Evolutionary conservation across 2,113 vertebrate species (phyloP).

Genomic region (Charina bottae): DNA sequence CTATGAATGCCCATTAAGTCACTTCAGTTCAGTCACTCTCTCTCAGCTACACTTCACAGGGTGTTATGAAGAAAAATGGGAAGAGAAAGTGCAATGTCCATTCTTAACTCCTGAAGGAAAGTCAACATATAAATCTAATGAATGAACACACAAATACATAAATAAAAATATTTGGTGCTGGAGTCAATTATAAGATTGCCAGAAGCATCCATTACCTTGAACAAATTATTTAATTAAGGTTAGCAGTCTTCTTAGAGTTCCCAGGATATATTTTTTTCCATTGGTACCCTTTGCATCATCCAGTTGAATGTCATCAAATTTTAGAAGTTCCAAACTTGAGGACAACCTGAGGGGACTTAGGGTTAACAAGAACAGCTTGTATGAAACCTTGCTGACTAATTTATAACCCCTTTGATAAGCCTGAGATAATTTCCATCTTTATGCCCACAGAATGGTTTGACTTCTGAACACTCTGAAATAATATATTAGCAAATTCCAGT

Average conservation of each 20-base stretch:
- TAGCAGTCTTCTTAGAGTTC: constrained; percentile 27
- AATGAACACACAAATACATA: background rate
- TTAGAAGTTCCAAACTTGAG: constrained; percentile 54
- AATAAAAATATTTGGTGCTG: background rate
- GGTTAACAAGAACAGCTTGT: constrained; percentile 56
- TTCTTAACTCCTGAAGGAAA: background rate
- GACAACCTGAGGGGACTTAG: constrained; percentile 45
- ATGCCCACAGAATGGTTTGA: constrained; percentile 52
- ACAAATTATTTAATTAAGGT: constrained; percentile 40
- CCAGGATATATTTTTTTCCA: constrained; percentile 17
- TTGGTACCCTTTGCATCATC: constrained; percentile 38
- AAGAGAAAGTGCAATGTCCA: background rate
- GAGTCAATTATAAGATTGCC: background rate
- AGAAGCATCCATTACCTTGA: constrained; percentile 30
- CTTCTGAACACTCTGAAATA: constrained; percentile 24
- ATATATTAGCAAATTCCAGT: constrained; percentile 28
- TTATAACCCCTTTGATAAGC: constrained; percentile 41
- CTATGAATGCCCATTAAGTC: background rate
- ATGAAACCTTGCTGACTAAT: background rate
- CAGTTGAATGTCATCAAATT: background rate
- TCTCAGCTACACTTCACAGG: background rate
- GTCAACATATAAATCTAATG: background rate
- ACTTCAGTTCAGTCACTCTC: background rate
- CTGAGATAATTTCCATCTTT: constrained; percentile 47
- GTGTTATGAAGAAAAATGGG: background rate